These are phyloP conservation scores for Perccottus glenii DNA, from an alignment of 2,113 vertebrate genomes.

Conservation along the genomic window DNA sequence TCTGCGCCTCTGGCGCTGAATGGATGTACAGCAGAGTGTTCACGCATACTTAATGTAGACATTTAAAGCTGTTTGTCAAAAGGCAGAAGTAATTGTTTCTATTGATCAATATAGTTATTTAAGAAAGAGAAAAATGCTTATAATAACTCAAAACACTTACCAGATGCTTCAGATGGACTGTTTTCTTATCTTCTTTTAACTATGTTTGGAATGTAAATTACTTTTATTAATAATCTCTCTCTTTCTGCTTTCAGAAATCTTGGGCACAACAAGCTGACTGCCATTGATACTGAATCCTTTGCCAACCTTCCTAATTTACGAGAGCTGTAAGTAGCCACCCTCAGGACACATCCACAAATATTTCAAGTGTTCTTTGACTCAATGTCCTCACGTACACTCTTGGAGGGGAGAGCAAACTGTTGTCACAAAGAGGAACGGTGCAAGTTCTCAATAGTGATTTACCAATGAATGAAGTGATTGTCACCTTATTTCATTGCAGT, in stretches of 20 bases:
- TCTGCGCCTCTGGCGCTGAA: constrained; percentile 67
- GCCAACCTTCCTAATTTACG: constrained; percentile 84
- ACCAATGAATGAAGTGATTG: constrained; percentile 17
- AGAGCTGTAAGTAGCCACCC: constrained; percentile 89
- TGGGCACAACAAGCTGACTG: constrained; percentile 89
- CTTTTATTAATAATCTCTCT: neutral
- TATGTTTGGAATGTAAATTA: neutral
- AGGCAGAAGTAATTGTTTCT: constrained; percentile 40
- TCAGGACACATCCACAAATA: neutral
- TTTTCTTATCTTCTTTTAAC: neutral
- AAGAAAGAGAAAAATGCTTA: constrained; percentile 2
- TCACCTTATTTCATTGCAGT: constrained; percentile 31
- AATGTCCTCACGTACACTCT: no score
- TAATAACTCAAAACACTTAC: constrained; percentile 1
- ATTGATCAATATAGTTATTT: constrained; percentile 40
- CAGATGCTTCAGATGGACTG: neutral
- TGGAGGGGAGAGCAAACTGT: neutral
- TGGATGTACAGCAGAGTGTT: constrained; percentile 60
- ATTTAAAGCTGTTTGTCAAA: constrained; percentile 49
- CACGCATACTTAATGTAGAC: constrained; percentile 40
- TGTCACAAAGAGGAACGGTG: neutral
- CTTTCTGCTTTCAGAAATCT: constrained; percentile 85
- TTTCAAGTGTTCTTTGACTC: neutral
- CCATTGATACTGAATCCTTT: constrained; percentile 85
- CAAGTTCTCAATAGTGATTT: neutral